A percentile compares a stretch with the other conserved stretches of the same genome.
Conservation (phyloP, 2,888 invertebrate species). For the Drosophila neutralis region DNA sequence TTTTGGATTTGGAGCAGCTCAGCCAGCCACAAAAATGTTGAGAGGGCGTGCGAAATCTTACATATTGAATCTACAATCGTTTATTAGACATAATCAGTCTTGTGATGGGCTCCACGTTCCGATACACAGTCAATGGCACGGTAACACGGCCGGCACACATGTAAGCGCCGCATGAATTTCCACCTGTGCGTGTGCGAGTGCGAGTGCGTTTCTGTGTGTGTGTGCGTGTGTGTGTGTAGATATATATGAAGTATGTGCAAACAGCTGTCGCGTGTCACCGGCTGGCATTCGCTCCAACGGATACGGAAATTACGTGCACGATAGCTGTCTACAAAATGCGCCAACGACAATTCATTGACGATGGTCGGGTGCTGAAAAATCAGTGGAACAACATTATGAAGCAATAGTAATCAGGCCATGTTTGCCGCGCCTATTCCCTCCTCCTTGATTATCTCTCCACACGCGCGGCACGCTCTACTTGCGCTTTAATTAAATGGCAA, state of each 20-base stretch:
- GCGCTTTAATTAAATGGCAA: conserved; percentile 74
- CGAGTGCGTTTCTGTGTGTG: neutral
- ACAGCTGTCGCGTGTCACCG: conserved; percentile 80
- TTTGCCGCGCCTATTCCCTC: neutral
- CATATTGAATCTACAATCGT: conserved; percentile 72
- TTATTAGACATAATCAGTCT: conserved; percentile 73
- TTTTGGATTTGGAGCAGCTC: neutral
- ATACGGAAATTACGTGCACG: conserved; percentile 82
- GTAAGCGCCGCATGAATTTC: conserved; percentile 27
- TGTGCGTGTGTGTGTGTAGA: conserved; percentile 22
- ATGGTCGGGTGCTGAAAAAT: conserved; percentile 60
- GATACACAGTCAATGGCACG: conserved; percentile 68
- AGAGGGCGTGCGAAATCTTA: conserved; percentile 64
- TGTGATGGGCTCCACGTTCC: conserved; percentile 71
- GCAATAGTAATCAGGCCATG: conserved; percentile 36
- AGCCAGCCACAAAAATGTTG: conserved; percentile 41
- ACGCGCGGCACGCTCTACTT: conserved; percentile 28
- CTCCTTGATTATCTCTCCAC: neutral
- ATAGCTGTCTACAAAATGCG: conserved; percentile 60
- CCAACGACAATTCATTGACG: conserved; percentile 75
- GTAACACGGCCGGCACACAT: conserved; percentile 43
- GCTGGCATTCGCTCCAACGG: conserved; percentile 75
- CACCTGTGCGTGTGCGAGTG: neutral
- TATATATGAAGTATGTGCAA: conserved; percentile 73
- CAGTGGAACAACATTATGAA: conserved; percentile 37